Percentiles rank a stretch among this genome's conserved stretches.
These are phyloP conservation scores for Zoanthus sociatus DNA, from an alignment of 92 coral and sea anemone species.

Conservation along the genomic window DNA sequence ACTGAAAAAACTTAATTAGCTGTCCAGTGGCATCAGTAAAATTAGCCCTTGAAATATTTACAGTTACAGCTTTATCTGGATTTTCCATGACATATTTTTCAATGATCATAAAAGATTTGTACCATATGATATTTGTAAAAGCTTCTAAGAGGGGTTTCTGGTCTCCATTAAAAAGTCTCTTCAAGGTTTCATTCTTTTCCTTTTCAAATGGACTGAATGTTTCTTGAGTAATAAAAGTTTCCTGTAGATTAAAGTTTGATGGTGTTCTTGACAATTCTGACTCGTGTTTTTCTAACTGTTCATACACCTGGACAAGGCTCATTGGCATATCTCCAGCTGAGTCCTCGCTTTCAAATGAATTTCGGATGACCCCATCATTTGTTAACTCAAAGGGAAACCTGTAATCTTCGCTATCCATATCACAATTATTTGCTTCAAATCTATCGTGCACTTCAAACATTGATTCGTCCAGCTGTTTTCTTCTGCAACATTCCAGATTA, in stretches of 20 bases:
- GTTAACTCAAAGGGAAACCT: neutral
- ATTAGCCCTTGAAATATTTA: neutral
- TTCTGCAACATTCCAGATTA: neutral
- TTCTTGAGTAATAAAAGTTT: neutral
- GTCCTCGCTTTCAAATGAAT: slow-evolving; percentile 3
- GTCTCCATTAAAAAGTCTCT: neutral
- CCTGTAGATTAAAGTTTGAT: neutral
- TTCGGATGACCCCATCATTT: neutral
- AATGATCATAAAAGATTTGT: neutral
- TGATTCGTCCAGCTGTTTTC: neutral
- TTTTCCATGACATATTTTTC: neutral
- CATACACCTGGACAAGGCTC: neutral
- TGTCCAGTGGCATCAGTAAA: neutral
- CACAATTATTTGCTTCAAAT: neutral
- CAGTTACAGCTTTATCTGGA: neutral
- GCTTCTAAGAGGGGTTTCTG: neutral
- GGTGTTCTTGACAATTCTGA: slow-evolving; percentile 23
- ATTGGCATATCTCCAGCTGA: neutral
- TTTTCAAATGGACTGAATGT: neutral
- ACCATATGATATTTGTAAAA: neutral
- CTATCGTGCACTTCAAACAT: neutral
- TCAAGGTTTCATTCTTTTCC: neutral
- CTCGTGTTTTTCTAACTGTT: slow-evolving; percentile 2
- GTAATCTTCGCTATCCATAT: neutral
- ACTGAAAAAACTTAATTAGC: neutral